A percentile compares a stretch with the other conserved stretches of the same genome.
These are phyloP conservation scores for Eurystomus gularis DNA, from an alignment of 2,113 vertebrate species.

Conservation along the genomic window DNA sequence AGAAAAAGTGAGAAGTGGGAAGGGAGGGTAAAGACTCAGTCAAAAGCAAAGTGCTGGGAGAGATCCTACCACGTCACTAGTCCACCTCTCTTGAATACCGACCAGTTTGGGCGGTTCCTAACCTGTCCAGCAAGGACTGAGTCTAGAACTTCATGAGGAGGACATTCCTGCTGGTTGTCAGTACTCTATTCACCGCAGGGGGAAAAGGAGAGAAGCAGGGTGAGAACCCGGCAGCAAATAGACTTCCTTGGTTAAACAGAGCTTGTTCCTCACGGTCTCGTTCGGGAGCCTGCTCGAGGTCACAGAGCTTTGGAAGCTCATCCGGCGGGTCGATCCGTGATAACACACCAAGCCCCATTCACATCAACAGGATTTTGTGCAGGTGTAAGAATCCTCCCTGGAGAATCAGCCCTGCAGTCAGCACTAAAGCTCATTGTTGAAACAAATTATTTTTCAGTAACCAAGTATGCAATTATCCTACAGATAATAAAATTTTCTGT, in stretches of 20 bases:
- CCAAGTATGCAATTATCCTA: neutral
- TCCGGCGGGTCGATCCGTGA: neutral
- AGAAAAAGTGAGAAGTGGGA: neutral
- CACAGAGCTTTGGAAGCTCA: neutral
- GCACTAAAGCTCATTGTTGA: neutral
- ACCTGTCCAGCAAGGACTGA: neutral
- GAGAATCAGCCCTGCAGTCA: neutral
- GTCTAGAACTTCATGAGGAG: neutral
- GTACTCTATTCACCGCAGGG: neutral
- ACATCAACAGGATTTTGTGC: neutral
- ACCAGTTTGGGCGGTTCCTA: neutral
- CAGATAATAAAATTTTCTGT: neutral
- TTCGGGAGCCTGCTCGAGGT: neutral
- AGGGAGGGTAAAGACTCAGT: neutral
- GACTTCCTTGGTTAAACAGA: neutral
- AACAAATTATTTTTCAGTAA: conserved; percentile 11
- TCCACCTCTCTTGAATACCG: neutral
- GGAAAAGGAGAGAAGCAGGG: neutral
- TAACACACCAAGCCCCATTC: neutral
- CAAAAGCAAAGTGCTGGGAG: neutral
- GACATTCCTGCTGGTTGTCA: neutral
- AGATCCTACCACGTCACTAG: neutral
- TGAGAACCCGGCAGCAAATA: neutral
- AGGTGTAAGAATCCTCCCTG: neutral
- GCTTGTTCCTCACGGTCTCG: neutral